Conservation (phyloP, 2,888 invertebrate species). For the Pheosia gnoma region DNA sequence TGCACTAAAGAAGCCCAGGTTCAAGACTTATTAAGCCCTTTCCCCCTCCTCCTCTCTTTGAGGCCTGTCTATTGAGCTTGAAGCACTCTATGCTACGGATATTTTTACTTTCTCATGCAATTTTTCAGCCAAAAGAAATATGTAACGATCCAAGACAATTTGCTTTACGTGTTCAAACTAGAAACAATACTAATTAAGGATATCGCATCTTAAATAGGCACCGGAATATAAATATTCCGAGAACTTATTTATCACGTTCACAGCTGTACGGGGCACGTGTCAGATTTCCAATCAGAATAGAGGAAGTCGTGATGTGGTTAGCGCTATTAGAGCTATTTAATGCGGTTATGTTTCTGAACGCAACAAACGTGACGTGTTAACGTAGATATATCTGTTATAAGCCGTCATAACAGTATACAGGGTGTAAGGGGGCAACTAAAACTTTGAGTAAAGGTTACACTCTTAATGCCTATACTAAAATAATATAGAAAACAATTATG, state of each 20-base stretch:
- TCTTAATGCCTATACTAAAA: too few species aligned
- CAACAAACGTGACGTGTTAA: too few species aligned
- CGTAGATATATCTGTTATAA: too few species aligned
- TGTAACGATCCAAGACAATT: not conserved
- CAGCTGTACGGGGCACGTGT: not conserved
- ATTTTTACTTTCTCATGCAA: not conserved
- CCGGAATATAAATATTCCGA: not conserved
- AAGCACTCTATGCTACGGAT: too few species aligned
- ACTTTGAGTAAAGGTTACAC: too few species aligned
- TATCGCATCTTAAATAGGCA: conserved; percentile 3
- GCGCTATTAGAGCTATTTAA: not conserved
- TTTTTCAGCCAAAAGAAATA: not conserved
- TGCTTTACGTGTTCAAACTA: not conserved
- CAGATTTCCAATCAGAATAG: conserved; percentile 1
- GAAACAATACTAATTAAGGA: not conserved
- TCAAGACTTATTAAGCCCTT: too few species aligned
- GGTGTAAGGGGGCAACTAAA: too few species aligned
- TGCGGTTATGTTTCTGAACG: not conserved
- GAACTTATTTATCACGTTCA: not conserved
- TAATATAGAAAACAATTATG: too few species aligned
- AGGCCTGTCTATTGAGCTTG: too few species aligned
- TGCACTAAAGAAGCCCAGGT: too few species aligned
- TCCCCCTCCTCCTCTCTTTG: too few species aligned
- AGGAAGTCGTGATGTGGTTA: conserved; percentile 1
- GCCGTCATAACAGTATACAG: too few species aligned